phyloP scores from a whole-genome alignment of 1,140 invertebrate species.

The Homarus americanus region DNA sequence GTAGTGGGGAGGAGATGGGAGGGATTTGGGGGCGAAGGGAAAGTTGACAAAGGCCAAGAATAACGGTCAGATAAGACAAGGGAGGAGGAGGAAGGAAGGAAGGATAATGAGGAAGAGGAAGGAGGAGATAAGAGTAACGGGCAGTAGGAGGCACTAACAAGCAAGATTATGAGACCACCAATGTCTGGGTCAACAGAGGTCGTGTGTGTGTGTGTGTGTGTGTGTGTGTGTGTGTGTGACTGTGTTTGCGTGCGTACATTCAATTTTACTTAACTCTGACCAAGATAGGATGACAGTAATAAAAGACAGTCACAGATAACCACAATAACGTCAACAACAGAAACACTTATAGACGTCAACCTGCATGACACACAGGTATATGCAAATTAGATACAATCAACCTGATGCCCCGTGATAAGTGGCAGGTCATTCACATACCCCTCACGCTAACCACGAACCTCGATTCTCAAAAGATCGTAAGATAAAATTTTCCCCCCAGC shows the following conservation, averaged over 20 bases:
- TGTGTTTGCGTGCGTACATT: not conserved
- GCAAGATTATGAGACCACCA: not conserved
- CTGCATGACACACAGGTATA: too few species aligned
- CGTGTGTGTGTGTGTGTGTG: constrained; percentile 8
- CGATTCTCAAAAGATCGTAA: too few species aligned
- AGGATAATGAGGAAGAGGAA: not conserved
- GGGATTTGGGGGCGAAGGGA: not conserved
- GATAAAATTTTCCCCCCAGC: too few species aligned
- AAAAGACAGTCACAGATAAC: too few species aligned
- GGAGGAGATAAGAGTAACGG: constrained; percentile 6
- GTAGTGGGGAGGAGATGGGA: not conserved
- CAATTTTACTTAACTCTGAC: too few species aligned
- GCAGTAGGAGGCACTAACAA: not conserved
- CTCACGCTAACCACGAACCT: too few species aligned
- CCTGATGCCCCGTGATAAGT: too few species aligned
- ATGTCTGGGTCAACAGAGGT: constrained; percentile 5
- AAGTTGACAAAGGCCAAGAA: not conserved
- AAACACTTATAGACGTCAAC: too few species aligned
- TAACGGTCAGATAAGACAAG: not conserved
- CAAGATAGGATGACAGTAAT: too few species aligned
- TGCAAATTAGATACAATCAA: too few species aligned
- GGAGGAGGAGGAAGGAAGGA: not conserved
- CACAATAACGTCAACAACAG: too few species aligned
- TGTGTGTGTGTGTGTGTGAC: not conserved
- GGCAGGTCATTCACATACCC: too few species aligned